Evolutionary conservation across 2,113 vertebrate genomes (phyloP), one percentile per base, ranked within the genome.

Genomic region (Corythaixoides concolor): DNA sequence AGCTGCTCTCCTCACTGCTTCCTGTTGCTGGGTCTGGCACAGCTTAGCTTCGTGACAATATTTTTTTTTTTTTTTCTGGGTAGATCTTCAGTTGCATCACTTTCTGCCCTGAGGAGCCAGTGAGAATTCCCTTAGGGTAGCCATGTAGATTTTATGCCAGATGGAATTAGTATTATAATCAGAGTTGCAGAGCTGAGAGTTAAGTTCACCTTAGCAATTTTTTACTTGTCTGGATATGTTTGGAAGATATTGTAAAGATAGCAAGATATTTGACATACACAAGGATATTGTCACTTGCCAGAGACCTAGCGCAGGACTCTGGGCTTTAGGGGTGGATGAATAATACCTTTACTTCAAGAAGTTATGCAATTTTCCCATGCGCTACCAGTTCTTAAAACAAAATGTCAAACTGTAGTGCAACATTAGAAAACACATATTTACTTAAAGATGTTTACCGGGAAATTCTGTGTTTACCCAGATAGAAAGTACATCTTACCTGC

Each of bases 401-500:
- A 85, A 60, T 39, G 8, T 55, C 26, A 55, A 72, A 37, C 8
- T 76, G 13, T 37, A 24, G 20, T 56, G 47, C 11, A 80, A 23
- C 85, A 41, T 69, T 37, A 93, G 17, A 55, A 16, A 43, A 24
- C 4, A 8, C 1, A 6, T 93, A 37, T 70, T 84, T 82, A 49
- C 56, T 75, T 6, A 28, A 53, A 26, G 52, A 18, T 64, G 45
- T 80, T 92, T 88, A 75, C 33, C 92, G 33, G 11, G 55, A 49
- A 72, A 75, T 35, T 53, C 23, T 56, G 6, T n/a, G 15, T 59
- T 87, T 79, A 85, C 8, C 28, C 39, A 59, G 39, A 52, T 7
- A 21, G 74, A 84, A 92, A 92, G 12, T 39, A 21, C 2, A 2
- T 43, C 76, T 95, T 83, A 98, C 98, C 98, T 96, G 98, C 96